Percentiles rank a stretch among this genome's conserved stretches.
Evolutionary conservation across 2,888 invertebrate genomes (phyloP).

Genomic region (Loripinus fragilis): DNA sequence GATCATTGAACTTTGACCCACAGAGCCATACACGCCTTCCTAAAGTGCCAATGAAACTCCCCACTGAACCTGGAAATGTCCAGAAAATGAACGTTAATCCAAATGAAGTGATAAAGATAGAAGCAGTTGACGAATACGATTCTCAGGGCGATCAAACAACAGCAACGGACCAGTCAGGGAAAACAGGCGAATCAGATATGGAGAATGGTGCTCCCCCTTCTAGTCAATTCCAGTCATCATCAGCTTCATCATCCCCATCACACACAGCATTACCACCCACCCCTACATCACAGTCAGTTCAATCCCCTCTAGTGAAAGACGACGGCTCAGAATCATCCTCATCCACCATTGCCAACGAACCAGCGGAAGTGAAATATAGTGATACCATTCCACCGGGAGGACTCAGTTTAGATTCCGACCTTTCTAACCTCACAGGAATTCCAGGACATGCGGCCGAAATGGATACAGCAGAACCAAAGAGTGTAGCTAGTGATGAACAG

Average conservation of each 20-base stretch:
- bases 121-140: constrained; percentile 16
- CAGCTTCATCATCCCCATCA: neutral
- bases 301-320: constrained; percentile 23
- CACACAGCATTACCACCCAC: constrained; percentile 2
- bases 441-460: too few relatives aligned
- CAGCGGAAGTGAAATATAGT: constrained; percentile 26
- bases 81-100: constrained; percentile 14
- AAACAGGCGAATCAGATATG: neutral
- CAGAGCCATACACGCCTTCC: neutral
- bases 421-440: constrained; percentile 8
- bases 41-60: constrained; percentile 16
- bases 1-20: neutral
- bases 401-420: constrained; percentile 34
- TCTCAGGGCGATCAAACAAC: constrained; percentile 33
- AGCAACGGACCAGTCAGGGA: neutral
- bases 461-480: neutral
- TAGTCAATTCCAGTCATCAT: constrained; percentile 10
- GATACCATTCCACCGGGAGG: constrained; percentile 35
- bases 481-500: too few relatives aligned
- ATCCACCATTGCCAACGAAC: constrained; percentile 28
- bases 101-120: constrained; percentile 46
- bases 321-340: constrained; percentile 29
- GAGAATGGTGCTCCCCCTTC: neutral
- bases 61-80: neutral
- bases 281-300: constrained; percentile 9